Base-by-base conservation (phyloP, 2,797 vertebrate genomes). In the Prionace glauca region DNA sequence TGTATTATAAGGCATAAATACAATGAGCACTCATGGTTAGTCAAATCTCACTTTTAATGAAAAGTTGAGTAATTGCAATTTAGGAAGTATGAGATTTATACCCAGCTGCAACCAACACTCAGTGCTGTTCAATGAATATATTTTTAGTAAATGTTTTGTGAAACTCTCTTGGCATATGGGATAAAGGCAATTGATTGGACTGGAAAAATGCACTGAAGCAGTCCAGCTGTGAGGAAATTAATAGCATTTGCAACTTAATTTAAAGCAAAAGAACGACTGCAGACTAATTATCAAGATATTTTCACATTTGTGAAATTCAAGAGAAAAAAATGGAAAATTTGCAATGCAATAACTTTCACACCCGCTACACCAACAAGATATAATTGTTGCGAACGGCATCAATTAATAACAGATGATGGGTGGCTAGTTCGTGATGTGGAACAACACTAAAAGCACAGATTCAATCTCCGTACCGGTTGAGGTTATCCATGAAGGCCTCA, bases 1-100 rank as follows among this genome's bases (percentile, higher is more conserved):
- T n/a, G 29, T 18, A 62, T 14, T 62, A 50, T 60, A 60, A 56
- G 24, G 22, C 24, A 88, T 88, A 92, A n/a, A 69, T 67, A 69
- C 65, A 69, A 71, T 71, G 22, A 41, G 45, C 9, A 94, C 67
- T 45, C 65, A 22, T n/a, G n/a, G 16, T 32, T 16, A 29, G 14
- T 22, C 62, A 92, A 93, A 88, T 41, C 41, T 90, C 90, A 91
- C 88, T n/a, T 67, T 72, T 26, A 29, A 71, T 91, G 62, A n/a
- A 56, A 94, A 72, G 36, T 94, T 94, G 22, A 50, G 41, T 45
- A 72, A 16, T 94, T 71, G 36, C 26, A 45, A n/a, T 91, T 91
- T 91, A 16, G 69, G 22, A 72, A 72, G 22, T 50, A 20, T 16
- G 69, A 72, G 41, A 72, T 94, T 45, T 24, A 72, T 94, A 50